Percentiles rank a stretch among this genome's conserved stretches.
phyloP scores from a whole-genome alignment of 2,113 vertebrate genomes.

The Dicaeum eximium region DNA sequence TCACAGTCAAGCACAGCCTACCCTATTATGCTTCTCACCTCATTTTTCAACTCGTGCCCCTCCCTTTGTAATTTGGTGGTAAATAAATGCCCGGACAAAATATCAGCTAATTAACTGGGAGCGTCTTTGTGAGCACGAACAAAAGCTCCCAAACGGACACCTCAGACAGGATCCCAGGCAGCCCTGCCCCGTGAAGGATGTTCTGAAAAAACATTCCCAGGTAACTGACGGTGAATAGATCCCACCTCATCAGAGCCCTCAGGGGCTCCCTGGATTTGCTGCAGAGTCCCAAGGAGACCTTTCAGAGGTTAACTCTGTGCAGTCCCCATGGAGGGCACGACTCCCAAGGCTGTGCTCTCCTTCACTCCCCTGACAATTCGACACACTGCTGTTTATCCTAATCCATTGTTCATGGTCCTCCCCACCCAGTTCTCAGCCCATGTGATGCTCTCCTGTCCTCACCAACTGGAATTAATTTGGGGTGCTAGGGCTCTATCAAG shows the following conservation, averaged over 20 bases:
- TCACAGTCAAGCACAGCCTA: background rate
- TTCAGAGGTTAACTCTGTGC: background rate
- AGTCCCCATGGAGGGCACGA: background rate
- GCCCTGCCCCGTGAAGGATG: background rate
- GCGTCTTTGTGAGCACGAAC: background rate
- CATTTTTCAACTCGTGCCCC: background rate
- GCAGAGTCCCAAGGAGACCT: background rate
- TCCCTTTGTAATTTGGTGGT: slow-evolving; percentile 1
- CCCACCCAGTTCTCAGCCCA: slow-evolving; percentile 54
- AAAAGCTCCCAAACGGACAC: background rate
- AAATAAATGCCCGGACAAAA: slow-evolving; percentile 12
- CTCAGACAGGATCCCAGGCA: background rate
- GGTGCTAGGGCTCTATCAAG: slow-evolving; percentile 12
- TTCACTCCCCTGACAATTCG: slow-evolving; percentile 32
- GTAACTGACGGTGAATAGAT: background rate
- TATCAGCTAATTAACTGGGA: background rate
- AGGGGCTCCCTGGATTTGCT: background rate
- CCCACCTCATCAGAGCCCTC: background rate
- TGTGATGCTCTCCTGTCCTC: slow-evolving; percentile 46
- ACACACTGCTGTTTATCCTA: slow-evolving; percentile 49
- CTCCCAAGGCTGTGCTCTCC: background rate
- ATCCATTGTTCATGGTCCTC: slow-evolving; percentile 58
- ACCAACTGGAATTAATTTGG: slow-evolving; percentile 60
- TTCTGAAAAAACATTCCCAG: background rate
- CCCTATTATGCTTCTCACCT: background rate